Evolutionary conservation across 2,797 vertebrate genomes (phyloP).

Genomic region (Mormyrops attenuatus): DNA sequence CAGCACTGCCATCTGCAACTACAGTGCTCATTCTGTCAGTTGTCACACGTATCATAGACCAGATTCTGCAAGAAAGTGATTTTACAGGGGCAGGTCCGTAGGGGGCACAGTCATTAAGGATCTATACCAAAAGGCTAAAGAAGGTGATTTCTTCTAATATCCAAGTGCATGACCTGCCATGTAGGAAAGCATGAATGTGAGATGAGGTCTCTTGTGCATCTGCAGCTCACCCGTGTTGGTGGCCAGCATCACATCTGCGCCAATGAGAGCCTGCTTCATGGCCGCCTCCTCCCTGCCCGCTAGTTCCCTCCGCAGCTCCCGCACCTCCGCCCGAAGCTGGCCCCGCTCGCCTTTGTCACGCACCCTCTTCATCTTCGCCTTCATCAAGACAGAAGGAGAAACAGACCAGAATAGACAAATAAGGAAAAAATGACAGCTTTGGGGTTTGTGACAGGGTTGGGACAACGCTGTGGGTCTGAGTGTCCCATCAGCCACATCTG

Average conservation of each 20-base stretch:
- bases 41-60: background rate
- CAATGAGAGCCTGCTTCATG: constrained; percentile 68
- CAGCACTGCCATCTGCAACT: background rate
- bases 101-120: background rate
- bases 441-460: background rate
- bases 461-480: background rate
- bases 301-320: constrained; percentile 79
- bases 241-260: constrained; percentile 73
- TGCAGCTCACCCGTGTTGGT: constrained; percentile 80
- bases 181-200: background rate
- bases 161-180: background rate
- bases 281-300: constrained; percentile 75
- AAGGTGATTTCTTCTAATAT: background rate
- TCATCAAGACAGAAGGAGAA: background rate
- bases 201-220: background rate
- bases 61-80: background rate
- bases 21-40: background rate
- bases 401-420: background rate
- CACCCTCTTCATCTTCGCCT: constrained; percentile 72
- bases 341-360: constrained; percentile 70
- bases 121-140: background rate
- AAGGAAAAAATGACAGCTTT: background rate
- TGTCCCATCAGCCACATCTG: background rate
- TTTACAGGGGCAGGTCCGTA: background rate
- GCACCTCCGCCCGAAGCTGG: constrained; percentile 71